These are phyloP conservation scores for Stegodyphus dumicola DNA, from an alignment of 1,140 invertebrate species.

Conservation along the genomic window DNA sequence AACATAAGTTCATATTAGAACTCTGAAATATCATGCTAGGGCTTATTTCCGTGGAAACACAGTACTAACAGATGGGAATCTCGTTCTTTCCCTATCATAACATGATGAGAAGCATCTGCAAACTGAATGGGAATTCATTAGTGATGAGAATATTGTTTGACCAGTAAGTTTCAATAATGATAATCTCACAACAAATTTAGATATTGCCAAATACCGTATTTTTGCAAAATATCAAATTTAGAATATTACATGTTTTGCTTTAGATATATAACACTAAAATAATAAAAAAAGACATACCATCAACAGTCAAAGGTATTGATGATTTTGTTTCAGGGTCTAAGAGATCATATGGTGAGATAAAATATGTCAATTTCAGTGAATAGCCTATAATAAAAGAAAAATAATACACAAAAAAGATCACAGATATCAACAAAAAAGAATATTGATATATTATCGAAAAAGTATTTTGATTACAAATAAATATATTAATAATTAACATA, in stretches of 20 bases:
- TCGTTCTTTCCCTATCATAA: not conserved
- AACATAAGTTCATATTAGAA: too few species aligned
- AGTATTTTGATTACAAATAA: not conserved
- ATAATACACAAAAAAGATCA: not conserved
- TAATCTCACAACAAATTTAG: too few species aligned
- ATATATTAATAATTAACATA: not conserved
- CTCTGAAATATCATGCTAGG: too few species aligned
- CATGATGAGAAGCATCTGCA: too few species aligned
- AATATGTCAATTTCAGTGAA: conserved; percentile 93
- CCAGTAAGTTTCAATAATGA: too few species aligned
- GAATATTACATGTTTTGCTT: not conserved
- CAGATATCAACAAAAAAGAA: not conserved
- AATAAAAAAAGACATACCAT: conserved; percentile 68
- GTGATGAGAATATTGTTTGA: too few species aligned
- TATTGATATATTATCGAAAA: not conserved
- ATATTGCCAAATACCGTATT: not conserved
- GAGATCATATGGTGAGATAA: conserved; percentile 93
- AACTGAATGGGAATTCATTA: too few species aligned
- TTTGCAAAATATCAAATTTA: not conserved
- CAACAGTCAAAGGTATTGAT: conserved; percentile 80
- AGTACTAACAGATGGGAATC: not conserved
- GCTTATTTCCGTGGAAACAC: not conserved
- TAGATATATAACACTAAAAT: not conserved
- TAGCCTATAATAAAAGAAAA: conserved; percentile 74
- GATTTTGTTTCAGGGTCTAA: conserved; percentile 80